Evolutionary conservation across 1,140 invertebrate genomes (phyloP).

Genomic region (Trichonephila clavata): DNA sequence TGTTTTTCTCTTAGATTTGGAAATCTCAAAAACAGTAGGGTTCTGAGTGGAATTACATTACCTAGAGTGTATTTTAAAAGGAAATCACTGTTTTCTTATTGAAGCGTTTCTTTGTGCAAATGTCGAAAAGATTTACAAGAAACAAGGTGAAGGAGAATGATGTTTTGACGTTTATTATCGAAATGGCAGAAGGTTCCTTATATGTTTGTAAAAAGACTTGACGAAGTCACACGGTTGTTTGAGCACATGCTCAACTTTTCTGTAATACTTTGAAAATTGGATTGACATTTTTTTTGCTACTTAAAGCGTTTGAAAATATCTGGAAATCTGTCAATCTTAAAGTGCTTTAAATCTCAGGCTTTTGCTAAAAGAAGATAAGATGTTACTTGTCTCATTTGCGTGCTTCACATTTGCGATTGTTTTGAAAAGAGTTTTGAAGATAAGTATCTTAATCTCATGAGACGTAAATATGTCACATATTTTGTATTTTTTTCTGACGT

Average conservation of each 20-base stretch:
- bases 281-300: background rate
- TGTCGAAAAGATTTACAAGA: background rate
- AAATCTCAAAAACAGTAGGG: background rate
- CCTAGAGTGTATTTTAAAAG: conserved; percentile 1
- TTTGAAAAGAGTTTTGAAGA: background rate
- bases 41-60: background rate
- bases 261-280: background rate
- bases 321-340: background rate
- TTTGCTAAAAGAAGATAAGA: background rate
- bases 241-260: background rate
- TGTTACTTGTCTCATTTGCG: background rate
- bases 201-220: conserved; percentile 25
- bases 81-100: conserved; percentile 6
- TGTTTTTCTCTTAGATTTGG: background rate
- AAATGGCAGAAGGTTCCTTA: background rate
- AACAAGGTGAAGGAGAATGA: background rate
- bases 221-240: conserved; percentile 23
- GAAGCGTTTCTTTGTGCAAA: conserved; percentile 30
- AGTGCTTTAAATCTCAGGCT: background rate
- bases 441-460: background rate
- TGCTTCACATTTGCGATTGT: background rate
- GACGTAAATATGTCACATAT: too few relatives aligned
- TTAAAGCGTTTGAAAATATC: background rate
- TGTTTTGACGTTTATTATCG: conserved; percentile 20
- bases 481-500: too few relatives aligned